Percentiles rank a stretch among this genome's conserved stretches.
phyloP scores from a whole-genome alignment of 2,888 invertebrate genomes.

The Caenorhabditis sp. region DNA sequence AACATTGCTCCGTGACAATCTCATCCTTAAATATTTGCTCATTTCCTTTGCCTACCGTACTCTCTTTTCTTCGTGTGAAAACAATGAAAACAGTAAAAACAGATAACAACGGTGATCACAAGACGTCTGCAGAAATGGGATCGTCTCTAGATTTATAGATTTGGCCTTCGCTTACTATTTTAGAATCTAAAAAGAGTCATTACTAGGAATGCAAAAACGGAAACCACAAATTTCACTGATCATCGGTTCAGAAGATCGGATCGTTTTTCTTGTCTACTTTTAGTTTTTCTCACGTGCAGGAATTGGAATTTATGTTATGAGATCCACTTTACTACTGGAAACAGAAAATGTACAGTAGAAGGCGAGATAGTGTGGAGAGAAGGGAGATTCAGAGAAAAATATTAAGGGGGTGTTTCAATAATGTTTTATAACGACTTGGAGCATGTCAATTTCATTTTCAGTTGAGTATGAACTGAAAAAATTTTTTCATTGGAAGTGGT shows the following conservation, averaged over 20 bases:
- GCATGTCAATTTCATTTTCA: background rate
- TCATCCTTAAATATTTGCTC: constrained; percentile 28
- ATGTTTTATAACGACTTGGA: background rate
- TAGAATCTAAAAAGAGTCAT: constrained; percentile 17
- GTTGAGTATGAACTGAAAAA: background rate
- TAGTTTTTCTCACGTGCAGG: constrained; percentile 31
- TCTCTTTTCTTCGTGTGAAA: constrained; percentile 6
- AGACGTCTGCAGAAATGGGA: constrained; percentile 20
- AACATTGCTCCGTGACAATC: constrained; percentile 16
- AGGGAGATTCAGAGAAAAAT: background rate
- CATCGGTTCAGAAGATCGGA: constrained; percentile 34
- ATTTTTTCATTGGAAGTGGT: background rate
- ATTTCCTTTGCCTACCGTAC: constrained; percentile 12
- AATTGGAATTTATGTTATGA: background rate
- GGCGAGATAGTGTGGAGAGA: background rate
- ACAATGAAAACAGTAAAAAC: constrained; percentile 15
- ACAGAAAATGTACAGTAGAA: background rate
- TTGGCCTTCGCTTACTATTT: constrained; percentile 46
- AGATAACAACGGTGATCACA: constrained; percentile 30
- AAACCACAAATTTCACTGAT: constrained; percentile 39
- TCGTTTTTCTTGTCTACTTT: constrained; percentile 7
- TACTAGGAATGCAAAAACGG: constrained; percentile 19
- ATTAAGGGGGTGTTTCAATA: background rate
- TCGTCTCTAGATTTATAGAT: constrained; percentile 44
- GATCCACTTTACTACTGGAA: constrained; percentile 1